A percentile compares a stretch with the other conserved stretches of the same genome.
phyloP scores from a whole-genome alignment of 2,888 invertebrate genomes.

The Dryomyza anilis region DNA sequence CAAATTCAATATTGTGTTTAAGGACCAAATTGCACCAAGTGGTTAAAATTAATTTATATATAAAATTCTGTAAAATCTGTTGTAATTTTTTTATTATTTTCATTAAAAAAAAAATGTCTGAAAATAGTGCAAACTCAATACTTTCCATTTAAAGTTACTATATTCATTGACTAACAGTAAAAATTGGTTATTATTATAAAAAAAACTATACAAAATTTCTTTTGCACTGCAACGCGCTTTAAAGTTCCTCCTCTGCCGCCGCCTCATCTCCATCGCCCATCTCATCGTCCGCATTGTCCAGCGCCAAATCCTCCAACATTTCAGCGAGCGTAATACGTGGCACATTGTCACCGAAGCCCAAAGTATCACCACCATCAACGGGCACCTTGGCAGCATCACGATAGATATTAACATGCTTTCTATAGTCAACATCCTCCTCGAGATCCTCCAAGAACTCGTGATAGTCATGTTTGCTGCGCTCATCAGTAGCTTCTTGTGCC shows the following conservation, averaged over 20 bases:
- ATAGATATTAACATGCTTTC: constrained; percentile 94
- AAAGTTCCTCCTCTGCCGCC: constrained; percentile 8
- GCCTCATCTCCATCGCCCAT: constrained; percentile 73
- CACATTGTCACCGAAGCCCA: constrained; percentile 69
- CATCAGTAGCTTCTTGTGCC: constrained; percentile 70
- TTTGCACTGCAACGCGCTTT: too few species aligned
- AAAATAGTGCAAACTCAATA: too few species aligned
- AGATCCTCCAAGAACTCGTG: constrained; percentile 95
- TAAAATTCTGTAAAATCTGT: too few species aligned
- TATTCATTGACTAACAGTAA: too few species aligned
- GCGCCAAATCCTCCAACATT: constrained; percentile 89
- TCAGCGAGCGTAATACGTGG: constrained; percentile 86
- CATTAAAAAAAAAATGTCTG: too few species aligned
- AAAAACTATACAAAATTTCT: not conserved
- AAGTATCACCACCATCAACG: constrained; percentile 65
- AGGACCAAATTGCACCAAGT: too few species aligned
- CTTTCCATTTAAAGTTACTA: too few species aligned
- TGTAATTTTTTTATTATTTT: too few species aligned
- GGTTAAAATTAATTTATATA: too few species aligned
- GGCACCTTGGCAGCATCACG: constrained; percentile 65
- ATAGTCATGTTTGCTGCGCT: constrained; percentile 78
- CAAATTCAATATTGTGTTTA: too few species aligned
- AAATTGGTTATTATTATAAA: too few species aligned
- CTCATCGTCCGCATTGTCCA: constrained; percentile 71
- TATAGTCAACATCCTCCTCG: constrained; percentile 89